Base-by-base conservation (phyloP, 2,888 invertebrate species). In the Noctua fimbriata region DNA sequence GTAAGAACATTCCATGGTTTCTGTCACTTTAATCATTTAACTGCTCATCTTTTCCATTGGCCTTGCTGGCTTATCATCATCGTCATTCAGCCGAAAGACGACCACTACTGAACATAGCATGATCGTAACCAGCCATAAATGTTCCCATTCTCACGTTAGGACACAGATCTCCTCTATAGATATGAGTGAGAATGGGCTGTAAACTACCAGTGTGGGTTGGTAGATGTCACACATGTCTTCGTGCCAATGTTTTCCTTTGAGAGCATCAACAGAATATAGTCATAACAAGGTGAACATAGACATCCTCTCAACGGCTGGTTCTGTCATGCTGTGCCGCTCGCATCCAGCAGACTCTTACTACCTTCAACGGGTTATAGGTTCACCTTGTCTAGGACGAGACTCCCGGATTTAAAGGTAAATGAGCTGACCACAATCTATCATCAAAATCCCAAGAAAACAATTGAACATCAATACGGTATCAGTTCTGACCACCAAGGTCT, bases 401-500 rank as follows among this genome's bases (percentile, higher is more conserved):
- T 21, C 7, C 12, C 16, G 9, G 28, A 28, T 28, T 49, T 18
- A 76, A 9, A 28, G n/a, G 28, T 75, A 55, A 44, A n/a, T 58
- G 14, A n/a, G n/a, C 32, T 18, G 16, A 6, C 32, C 1, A 60
- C 21, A 12, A 47, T 49, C 12, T 49, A 2, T 28, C 76, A 76
- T 41, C 18, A 41, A 47, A 49, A 41, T 44, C 73, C 55, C 14
- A 73, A 63, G 55, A 63, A 78, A 78, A 75, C 69, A 49, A 75
- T 82, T 49, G 66, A 73, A 58, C 66, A 70, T 86, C 63, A 70
- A 76, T 79, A 71, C 49, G 55, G 36, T 79, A 84, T 84, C 67
- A 67, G 84, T 83, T 83, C 70, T 87, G 87, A 86, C 84, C 85
- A 82, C 81, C 88, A 89, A 89, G 87, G 89, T 79, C 83, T 89